Base-by-base conservation (phyloP, 2,797 vertebrate genomes). In the Poeciliopsis presidionis region DNA sequence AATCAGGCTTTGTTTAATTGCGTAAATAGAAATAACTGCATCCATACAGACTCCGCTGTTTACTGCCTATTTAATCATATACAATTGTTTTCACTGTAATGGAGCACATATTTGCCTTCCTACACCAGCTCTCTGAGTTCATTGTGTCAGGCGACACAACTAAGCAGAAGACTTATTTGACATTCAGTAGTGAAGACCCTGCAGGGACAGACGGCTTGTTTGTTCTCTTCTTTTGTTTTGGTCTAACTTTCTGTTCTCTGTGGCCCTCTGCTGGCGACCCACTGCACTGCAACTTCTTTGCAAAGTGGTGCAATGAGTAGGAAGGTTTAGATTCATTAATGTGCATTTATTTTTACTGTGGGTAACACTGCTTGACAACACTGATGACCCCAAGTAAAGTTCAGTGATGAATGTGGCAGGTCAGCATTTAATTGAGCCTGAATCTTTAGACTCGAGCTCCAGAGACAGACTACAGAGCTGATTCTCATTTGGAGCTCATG, bases 261-360 rank as follows among this genome's bases (percentile, higher is more conserved):
- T 55, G 20, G 63, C 87, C 90, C 87, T 72, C 92, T 93, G 76
- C 86, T 90, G 92, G 90, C 75, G 80, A 87, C 77, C 67, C 13
- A 5, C 8, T 76, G 79, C 84, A 87, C 69, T 84, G 78, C 81
- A 72, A 25, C 20, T 5, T 7, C 20, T 55, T 61, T 72, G 4
- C 47, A 47, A 70, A 57, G 7, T 55, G 28, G 13, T 16, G 28
- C 22, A 41, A 45, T 3, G 18, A 49, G 14, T 12, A 20, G 9
- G 13, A 30, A 77, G 49, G n/a, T 69, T 71, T 9, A 75, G 20
- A 61, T 49, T 39, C 1, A 46, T 75, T 69, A 20, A 7, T 2
- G 8, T 77, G 45, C 41, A 51, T 79, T 13, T 49, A 74, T 70
- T 69, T 59, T 45, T 41, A n/a, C 53, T 39, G 47, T 41, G 51